These are phyloP conservation scores for Stenurella melanura DNA, from an alignment of 2,888 invertebrate species.

Conservation along the genomic window DNA sequence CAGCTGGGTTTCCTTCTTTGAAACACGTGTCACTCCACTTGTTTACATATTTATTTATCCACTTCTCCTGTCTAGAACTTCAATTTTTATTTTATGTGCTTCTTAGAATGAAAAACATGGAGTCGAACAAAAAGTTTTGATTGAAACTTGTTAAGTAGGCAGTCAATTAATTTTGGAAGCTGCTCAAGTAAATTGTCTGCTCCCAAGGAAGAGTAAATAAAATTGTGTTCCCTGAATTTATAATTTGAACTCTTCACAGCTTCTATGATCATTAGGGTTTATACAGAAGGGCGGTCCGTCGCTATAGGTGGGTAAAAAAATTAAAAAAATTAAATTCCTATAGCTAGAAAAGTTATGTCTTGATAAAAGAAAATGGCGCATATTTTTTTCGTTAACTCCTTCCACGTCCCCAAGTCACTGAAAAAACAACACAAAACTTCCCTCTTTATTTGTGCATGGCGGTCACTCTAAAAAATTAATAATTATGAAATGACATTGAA, in stretches of 20 bases:
- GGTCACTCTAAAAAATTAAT: too few species aligned
- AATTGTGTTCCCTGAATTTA: not conserved
- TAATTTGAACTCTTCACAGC: not conserved
- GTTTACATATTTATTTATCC: slow-evolving; percentile 36
- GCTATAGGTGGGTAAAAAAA: too few species aligned
- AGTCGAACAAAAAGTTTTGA: not conserved
- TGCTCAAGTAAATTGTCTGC: not conserved
- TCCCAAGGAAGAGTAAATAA: not conserved
- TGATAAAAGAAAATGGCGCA: too few species aligned
- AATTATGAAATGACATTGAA: too few species aligned
- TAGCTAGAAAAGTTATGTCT: too few species aligned
- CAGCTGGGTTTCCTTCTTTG: slow-evolving; percentile 24
- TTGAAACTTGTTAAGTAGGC: slow-evolving; percentile 16
- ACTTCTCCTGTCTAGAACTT: slow-evolving; percentile 9
- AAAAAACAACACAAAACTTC: too few species aligned
- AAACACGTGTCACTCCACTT: slow-evolving; percentile 30
- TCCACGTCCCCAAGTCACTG: too few species aligned
- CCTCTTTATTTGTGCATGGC: too few species aligned
- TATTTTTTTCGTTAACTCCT: too few species aligned
- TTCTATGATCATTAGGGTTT: too few species aligned
- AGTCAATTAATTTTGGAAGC: slow-evolving; percentile 11
- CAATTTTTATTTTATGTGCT: slow-evolving; percentile 11
- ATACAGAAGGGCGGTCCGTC: too few species aligned
- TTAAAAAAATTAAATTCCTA: too few species aligned
- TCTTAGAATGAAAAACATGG: slow-evolving; percentile 16